Base-by-base conservation (phyloP, 2,113 vertebrate genomes). In the Brachirus orientalis region DNA sequence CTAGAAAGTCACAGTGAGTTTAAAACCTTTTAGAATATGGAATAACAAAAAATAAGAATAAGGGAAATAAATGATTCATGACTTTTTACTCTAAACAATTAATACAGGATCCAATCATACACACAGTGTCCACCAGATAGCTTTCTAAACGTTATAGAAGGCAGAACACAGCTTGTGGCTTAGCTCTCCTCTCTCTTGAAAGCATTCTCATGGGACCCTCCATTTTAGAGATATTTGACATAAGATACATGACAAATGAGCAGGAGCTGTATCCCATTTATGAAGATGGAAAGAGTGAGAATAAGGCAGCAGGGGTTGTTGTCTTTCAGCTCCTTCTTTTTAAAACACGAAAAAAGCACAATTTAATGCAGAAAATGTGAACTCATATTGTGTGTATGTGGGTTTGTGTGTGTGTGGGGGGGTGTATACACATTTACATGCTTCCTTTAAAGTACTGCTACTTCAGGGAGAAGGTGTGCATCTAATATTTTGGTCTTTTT, bases 161-260 rank as follows among this genome's bases (percentile, higher is more conserved):
- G 63, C 56, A 79, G 84, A 80, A 60, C 78, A 62, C 72, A 83
- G 70, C 75, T 71, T 54, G 67, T 58, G 75, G 33, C 67, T 75
- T 37, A 12, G 64, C 75, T 76, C 62, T 28, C 33, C 19, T 44
- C 69, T 80, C 75, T 33, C 67, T 60, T 60, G 40, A 35, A 45
- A 64, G 41, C 38, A 4, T 56, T 78, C 85, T 75, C 52, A 1
- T 71, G 86, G 81, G 86, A 85, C 55, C 44, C 60, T 69, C 19
- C 43, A 52, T 71, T 77, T 75, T 58, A 69, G 69, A 84, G 61
- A 82, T 74, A 53, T 79, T 76, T 69, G 61, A 56, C 76, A 72
- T 69, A 76, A 66, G 38, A 75, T 57, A 37, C 62, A 41, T 77
- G 74, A 80, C 78, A 85, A 87, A 78, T 50, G 63, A 86, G 73